A percentile compares a stretch with the other conserved stretches of the same genome.
Conservation (phyloP, 2,113 vertebrate species). For the Phalacrocorax brasilianus region DNA sequence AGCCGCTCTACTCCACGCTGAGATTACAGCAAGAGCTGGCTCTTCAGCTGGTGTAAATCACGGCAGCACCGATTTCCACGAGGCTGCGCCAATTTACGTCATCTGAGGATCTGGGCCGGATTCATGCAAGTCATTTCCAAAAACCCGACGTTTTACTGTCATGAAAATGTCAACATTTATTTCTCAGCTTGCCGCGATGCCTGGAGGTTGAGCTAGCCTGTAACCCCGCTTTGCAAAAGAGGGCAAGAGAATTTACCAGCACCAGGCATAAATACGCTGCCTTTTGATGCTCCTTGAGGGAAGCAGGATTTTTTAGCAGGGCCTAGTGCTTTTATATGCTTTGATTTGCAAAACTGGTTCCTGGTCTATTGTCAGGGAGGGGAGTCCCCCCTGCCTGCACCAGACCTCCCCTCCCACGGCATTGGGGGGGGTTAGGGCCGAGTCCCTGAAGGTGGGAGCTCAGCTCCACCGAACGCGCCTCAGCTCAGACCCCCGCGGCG, state of each 20-base stretch:
- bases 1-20: fast-evolving
- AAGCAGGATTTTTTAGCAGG: neutral
- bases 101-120: conserved; percentile 1
- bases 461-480: neutral
- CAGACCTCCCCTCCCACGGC: fast-evolving
- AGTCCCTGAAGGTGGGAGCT: neutral
- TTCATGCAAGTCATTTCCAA: conserved; percentile 6
- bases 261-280: neutral
- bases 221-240: neutral
- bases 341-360: neutral
- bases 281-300: neutral
- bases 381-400: neutral
- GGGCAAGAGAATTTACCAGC: neutral
- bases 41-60: conserved; percentile 15
- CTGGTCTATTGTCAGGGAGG: neutral
- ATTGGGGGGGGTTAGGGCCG: neutral
- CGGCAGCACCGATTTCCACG: neutral
- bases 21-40: neutral
- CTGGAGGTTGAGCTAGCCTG: neutral
- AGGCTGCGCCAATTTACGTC: conserved; percentile 7
- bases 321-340: neutral
- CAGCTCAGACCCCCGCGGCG: neutral
- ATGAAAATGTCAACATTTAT: conserved; percentile 25
- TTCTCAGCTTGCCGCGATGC: neutral
- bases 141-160: neutral